These are phyloP conservation scores for Suncus etruscus DNA, from an alignment of 2,113 vertebrate species.

Conservation along the genomic window DNA sequence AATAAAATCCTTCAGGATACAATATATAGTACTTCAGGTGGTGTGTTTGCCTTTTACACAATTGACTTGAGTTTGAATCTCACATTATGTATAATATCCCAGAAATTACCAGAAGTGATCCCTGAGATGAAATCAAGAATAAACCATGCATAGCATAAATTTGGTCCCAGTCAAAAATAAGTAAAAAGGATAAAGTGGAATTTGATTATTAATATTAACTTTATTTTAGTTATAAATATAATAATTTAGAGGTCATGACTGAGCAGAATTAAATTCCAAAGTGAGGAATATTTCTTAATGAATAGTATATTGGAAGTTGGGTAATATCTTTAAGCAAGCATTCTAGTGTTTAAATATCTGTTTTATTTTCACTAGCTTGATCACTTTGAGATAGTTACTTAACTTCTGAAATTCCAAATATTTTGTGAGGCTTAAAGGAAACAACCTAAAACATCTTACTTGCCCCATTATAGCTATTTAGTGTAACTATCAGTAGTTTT, in stretches of 20 bases:
- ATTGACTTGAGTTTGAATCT: no score
- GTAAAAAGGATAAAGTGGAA: neutral
- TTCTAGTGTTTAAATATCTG: neutral
- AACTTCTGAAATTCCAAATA: slow-evolving; percentile 1
- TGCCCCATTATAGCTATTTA: neutral
- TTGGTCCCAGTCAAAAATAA: no score
- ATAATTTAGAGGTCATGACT: neutral
- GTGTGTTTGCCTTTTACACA: no score
- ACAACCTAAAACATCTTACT: neutral
- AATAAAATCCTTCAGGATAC: neutral
- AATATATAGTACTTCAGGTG: neutral
- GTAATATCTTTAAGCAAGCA: neutral
- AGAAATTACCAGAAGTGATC: no score
- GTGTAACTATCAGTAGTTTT: slow-evolving; percentile 7
- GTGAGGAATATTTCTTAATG: neutral
- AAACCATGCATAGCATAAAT: no score
- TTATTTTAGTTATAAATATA: neutral
- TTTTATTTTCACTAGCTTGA: neutral
- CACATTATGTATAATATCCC: no score
- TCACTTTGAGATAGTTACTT: neutral
- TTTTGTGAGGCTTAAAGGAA: slow-evolving; percentile 26
- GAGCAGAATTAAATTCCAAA: slow-evolving; percentile 17
- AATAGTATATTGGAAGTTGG: neutral
- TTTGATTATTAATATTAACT: neutral
- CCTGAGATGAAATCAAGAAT: no score